Base-by-base conservation (phyloP, 2,888 invertebrate genomes). In the Therioaphis trifolii region DNA sequence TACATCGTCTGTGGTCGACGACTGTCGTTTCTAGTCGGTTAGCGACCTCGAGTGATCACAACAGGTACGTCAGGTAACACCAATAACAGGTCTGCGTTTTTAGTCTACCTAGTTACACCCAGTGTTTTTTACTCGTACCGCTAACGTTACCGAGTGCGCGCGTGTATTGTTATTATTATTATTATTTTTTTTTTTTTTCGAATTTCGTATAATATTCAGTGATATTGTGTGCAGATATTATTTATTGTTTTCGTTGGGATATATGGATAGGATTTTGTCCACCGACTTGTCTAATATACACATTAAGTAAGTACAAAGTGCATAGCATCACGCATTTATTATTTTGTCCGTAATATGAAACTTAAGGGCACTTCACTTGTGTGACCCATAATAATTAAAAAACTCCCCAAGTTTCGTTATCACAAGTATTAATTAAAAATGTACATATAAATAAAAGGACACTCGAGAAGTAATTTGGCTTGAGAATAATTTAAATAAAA, bases 41-140 rank as follows among this genome's bases (percentile, higher is more conserved):
- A 74, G 49, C 82, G 82, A 82, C 82, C 82, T 82, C 82, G 82
- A 82, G 66, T 63, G 61, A 74, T 82, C 80, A 82, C 82, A 82
- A 82, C 82, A 82, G 82, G 82, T 82, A 74, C 46, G 49, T 35
- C 82, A 82, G 82, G 82, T 82, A 82, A 82, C 74, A 82, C 82
- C 82, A 66, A 63, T 82, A 82, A 82, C 82, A 82, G 74, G 82
- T 82, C 72, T 58, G 40, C 24, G 49, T 82, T 63, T 58, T 72
- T 52, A 72, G 72, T 82, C 72, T 49, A 24, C 82, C 63, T 58
- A 80, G 63, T 66, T 82, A 82, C 74, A 74, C 82, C 74, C 52
- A 82, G 82, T 63, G 72, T 49, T 35, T 46, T 82, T 71, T 71
- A 72, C 72, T 40, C 24, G 82, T 61, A 27, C 40, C 82, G 82